A percentile compares a stretch with the other conserved stretches of the same genome.
Evolutionary conservation across 2,888 invertebrate species (phyloP).

Genomic region (Pilophorus perplexus): DNA sequence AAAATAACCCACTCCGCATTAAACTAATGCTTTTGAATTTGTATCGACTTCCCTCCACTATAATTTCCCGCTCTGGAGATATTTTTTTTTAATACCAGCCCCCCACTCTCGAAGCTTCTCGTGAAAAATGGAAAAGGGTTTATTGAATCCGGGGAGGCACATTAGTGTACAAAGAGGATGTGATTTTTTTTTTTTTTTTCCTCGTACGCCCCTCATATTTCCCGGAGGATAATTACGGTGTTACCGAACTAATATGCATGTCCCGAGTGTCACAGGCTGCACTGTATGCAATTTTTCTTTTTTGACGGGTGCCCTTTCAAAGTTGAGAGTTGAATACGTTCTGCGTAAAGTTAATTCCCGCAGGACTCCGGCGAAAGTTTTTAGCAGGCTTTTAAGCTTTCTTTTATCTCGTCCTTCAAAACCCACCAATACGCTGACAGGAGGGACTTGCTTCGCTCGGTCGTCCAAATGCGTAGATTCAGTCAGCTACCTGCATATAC

Average conservation of each 20-base stretch:
- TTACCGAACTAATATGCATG: conserved; percentile 21
- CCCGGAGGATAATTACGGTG: conserved; percentile 13
- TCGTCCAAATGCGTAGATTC: too few relatives aligned
- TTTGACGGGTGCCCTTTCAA: too few relatives aligned
- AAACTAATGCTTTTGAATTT: conserved; percentile 34
- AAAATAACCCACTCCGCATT: conserved; percentile 28
- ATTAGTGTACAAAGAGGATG: neutral
- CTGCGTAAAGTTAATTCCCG: too few relatives aligned
- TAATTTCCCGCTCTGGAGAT: neutral
- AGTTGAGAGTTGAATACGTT: too few relatives aligned
- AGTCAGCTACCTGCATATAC: too few relatives aligned
- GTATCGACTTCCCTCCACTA: conserved; percentile 17
- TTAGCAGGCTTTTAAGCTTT: too few relatives aligned
- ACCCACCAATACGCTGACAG: too few relatives aligned
- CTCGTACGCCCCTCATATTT: conserved; percentile 3
- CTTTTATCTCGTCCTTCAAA: too few relatives aligned
- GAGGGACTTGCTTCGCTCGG: too few relatives aligned
- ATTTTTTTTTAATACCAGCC: conserved; percentile 23
- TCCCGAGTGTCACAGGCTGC: conserved; percentile 12
- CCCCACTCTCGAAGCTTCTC: conserved; percentile 28
- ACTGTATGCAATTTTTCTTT: conserved; percentile 25
- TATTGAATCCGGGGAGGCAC: conserved; percentile 10
- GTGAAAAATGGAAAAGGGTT: conserved; percentile 35
- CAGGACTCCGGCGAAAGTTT: too few relatives aligned
- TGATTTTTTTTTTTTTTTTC: neutral